Evolutionary conservation across 2,113 vertebrate genomes (phyloP), one percentile per base, ranked within the genome.

Genomic region (Gadus macrocephalus): DNA sequence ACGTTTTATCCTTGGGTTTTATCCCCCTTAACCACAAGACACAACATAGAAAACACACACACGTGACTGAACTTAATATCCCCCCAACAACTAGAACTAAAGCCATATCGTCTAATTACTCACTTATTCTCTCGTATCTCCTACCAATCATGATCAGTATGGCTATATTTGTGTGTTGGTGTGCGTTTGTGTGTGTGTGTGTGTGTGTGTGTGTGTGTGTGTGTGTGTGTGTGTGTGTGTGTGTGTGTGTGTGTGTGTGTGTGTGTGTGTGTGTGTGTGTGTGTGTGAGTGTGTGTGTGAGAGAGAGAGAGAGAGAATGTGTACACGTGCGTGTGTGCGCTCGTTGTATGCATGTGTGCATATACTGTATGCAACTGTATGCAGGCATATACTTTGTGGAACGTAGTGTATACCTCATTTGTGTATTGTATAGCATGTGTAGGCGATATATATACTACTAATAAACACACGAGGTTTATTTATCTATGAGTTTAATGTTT

Each of bases 1-100:
- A 61, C 38, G 27, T 69, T 72, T 72, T 61, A 35, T 35, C 31
- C 31, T 35, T 35, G 31, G 31, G 31, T 35, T 35, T 35, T 35
- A 35, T 35, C 31, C 31, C 6, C 31, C 31, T 49, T 14, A 49
- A 9, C 42, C 42, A 49, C 9, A 49, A 49, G 8, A 49, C 42
- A 49, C 42, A 49, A 49, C 42, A 49, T 49, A 49, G 42, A 7
- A 49, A 9, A 2, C 42, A 49, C 42, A 49, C 42, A 49, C 42
- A 14, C 12, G 42, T 49, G 8, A 1, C 11, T 49, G 42, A 49
- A 49, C 42, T 35, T 49, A 49, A 49, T 49, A 49, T 14, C 42
- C 31, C 31, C 6, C 31, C 31, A 35, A 35, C 31, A 35, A 35
- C 31, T 35, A 35, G 4, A 49, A 49, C 42, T 9, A 49, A 49